Base-by-base conservation (phyloP, 2,113 vertebrate species). In the Manacus vitellinus region DNA sequence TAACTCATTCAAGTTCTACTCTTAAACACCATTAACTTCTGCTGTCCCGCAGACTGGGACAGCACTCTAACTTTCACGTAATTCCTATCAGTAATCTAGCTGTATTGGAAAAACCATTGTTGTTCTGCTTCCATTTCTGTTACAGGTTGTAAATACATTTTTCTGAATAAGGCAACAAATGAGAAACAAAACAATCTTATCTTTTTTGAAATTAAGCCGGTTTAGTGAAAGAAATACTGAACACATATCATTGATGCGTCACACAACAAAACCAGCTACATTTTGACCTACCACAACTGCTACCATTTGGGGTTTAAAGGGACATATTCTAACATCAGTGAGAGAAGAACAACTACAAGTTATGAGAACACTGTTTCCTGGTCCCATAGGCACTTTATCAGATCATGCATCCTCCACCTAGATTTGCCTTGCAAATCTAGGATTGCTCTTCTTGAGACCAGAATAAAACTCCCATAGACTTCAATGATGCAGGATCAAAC, bases 391-490 rank as follows among this genome's bases (percentile, higher is more conserved):
- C 49, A 76, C 37, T 96, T 94, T 52, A 91, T 62, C 91, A 92
- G 95, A 94, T 91, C 5, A 1, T 77, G 86, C 62, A 85, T 79
- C 39, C 65, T 80, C 65, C 86, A 74, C 41, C 35, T 27, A 63
- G 37, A 96, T 96, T 96, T 96, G 96, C 96, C 92, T 94, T 83
- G 95, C 95, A 96, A 96, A 97, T 97, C 47, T 76, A 66, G 21
- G 51, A 49, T 37, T 93, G 79, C 55, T 74, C 54, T 91, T 92
- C 65, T 74, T 52, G 68, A 96, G 83, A 95, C 78, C 61, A 91
- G 85, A 84, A 47, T 62, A 88, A 94, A 95, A 92, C 85, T 93
- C 95, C 85, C 90, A 90, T 86, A 94, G 90, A 96, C 52, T 94
- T 93, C 68, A 95, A 8, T 81, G 52, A 81, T 68, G 68, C 79